A percentile compares a stretch with the other conserved stretches of the same genome.
These are phyloP conservation scores for Lepidochrysops patricia DNA, from an alignment of 2,888 invertebrate species.

Conservation along the genomic window DNA sequence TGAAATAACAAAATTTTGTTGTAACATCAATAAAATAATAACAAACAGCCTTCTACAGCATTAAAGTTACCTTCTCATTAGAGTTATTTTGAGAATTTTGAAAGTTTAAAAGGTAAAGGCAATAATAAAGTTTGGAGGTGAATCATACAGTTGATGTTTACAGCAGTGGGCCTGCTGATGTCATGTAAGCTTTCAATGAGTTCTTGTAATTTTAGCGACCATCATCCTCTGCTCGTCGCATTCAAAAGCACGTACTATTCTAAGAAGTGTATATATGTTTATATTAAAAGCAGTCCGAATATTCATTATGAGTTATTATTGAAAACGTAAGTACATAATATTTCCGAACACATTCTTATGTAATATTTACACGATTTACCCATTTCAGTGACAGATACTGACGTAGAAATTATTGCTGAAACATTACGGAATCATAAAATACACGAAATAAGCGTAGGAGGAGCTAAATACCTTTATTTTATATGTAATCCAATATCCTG, in stretches of 20 bases:
- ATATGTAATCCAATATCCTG: conserved; percentile 73
- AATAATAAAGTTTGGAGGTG: conserved; percentile 34
- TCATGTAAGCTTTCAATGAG: conserved; percentile 44
- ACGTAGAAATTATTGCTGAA: conserved; percentile 15
- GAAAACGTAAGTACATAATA: not conserved
- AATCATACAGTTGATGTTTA: conserved; percentile 56
- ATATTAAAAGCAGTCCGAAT: conserved; percentile 31
- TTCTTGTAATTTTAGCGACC: conserved; percentile 34
- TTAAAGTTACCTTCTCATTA: not conserved
- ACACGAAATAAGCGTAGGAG: conserved; percentile 51
- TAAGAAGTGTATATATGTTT: conserved; percentile 34
- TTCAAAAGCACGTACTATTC: conserved; percentile 36
- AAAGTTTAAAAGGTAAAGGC: conserved; percentile 9
- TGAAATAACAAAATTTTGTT: too few relatives aligned
- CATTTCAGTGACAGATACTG: conserved; percentile 6
- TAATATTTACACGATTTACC: conserved; percentile 40
- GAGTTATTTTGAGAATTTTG: not conserved
- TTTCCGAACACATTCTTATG: conserved; percentile 47
- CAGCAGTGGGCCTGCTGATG: conserved; percentile 59
- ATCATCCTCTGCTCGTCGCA: conserved; percentile 28
- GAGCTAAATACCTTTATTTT: conserved; percentile 67
- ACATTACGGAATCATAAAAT: conserved; percentile 18
- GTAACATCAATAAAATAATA: too few relatives aligned
- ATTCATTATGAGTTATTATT: conserved; percentile 17
- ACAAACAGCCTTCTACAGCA: too few relatives aligned